Base-by-base conservation (phyloP, 2,113 vertebrate genomes). In the Tor tambroides region DNA sequence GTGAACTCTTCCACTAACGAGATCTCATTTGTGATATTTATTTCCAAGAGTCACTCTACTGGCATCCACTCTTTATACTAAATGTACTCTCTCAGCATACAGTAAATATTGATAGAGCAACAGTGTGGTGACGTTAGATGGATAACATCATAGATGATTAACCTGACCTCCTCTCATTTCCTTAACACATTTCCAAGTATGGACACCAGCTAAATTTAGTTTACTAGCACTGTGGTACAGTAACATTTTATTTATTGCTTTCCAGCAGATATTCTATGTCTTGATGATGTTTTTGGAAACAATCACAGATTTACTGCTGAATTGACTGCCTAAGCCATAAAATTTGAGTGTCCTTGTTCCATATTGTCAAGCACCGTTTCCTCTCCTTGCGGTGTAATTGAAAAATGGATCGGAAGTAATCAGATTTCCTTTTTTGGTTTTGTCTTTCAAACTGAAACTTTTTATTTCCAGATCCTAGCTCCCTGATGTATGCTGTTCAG, bases 401-500 rank as follows among this genome's bases (percentile, higher is more conserved):
- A 41, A 72, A 72, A 23, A 72, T 41, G 10, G 1, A 72, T 72
- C 10, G 1, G 35, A 72, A 72, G 23, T 72, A 72, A 72, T 72
- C 69, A 38, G 69, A 26, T 38, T 8, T 38, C 17, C 19, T 12
- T 61, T 80, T 35, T 61, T 61, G 1, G 54, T 80, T 83, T 32
- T 30, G 32, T 26, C 17, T 49, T 10, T 67, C 6, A 63, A 41
- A 63, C 35, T 51, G 17, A 84, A n/a, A n/a, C n/a, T 87, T 67
- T 78, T 41, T 26, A 54, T 83, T 59, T 82, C 23, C 93, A 99
- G 98, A 99, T 84, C 95, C 96, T 11, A 94, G 89, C 11, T 94
- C 96, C 0, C 90, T 99, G 93, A 97, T 97, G 87, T 99, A 99
- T 15, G 95, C 96, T 0, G 93, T 99, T 85, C 98, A 99, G 90